Base-by-base conservation (phyloP, 2,113 vertebrate genomes). In the Ibidorhyncha struthersii region DNA sequence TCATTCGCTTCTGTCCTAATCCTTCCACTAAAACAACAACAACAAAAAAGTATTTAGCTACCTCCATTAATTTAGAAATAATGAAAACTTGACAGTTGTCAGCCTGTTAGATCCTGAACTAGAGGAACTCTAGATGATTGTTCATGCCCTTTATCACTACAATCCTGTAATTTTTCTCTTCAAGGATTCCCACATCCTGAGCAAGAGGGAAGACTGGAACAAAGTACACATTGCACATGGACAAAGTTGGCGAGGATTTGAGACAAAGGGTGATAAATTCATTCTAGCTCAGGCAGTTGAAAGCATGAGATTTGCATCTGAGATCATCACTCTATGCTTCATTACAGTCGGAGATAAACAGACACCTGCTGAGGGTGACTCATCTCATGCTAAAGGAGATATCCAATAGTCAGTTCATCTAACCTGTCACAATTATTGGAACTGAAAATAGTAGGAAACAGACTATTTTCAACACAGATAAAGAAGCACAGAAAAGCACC, bases 361-460 rank as follows among this genome's bases (percentile, higher is more conserved):
- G 93, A 69, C 82, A 93, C 87, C 93, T 96, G 82, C 87, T 96
- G 91, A 94, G 92, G 40, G 40, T 97, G 96, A 96, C 78, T 97
- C 93, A 97, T 81, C 63, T 81, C 76, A 71, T 34, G 43, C 69
- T 89, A 72, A 94, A 96, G 73, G 15, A 59, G 16, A 34, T 40
- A 90, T 87, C 40, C 81, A 52, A 52, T 3, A 94, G 65, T 82
- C 38, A 89, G 36, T 80, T 96, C 66, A 85, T 65, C 40, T 79
- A 93, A 82, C 76, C 71, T 94, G 84, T 40, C 4, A 6, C 45
- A 52, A 47, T 53, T 72, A 82, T 6, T 85, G 56, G 19, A 59
- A 65, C n/a, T 67, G 52, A 90, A 94, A 95, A 87, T 21, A 87
- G 70, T 34, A 45, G 52, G 71, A 96, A 87, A 72, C 8, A 22